Conservation (phyloP, 2,113 vertebrate species). For the Agapornis roseicollis region DNA sequence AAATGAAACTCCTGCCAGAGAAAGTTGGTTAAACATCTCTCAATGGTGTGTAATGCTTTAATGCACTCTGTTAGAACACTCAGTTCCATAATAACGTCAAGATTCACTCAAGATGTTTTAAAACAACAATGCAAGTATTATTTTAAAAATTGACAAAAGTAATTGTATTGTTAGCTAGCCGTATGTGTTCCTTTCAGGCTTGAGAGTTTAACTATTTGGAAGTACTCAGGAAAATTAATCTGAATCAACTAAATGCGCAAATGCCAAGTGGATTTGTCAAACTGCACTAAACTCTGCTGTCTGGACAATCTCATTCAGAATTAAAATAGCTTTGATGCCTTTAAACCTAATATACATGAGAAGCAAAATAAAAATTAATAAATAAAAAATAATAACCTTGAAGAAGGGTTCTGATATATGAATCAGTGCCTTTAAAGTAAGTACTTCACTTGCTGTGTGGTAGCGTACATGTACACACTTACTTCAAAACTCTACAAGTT, state of each 20-base stretch:
- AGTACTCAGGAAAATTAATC: background rate
- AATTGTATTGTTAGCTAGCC: background rate
- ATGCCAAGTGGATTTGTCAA: background rate
- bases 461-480: background rate
- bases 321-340: background rate
- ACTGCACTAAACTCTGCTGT: background rate
- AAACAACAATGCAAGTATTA: background rate
- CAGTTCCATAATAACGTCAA: slow-evolving; percentile 2
- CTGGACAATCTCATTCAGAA: background rate
- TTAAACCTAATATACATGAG: background rate
- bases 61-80: background rate
- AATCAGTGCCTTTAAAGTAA: background rate
- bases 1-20: background rate
- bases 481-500: background rate
- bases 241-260: background rate
- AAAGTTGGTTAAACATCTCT: background rate
- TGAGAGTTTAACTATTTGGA: background rate
- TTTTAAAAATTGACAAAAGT: background rate
- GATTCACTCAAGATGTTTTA: background rate
- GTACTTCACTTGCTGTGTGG: background rate
- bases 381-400: background rate
- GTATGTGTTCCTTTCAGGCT: background rate
- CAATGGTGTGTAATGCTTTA: background rate
- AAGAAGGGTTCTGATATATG: background rate
- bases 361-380: background rate